Evolutionary conservation across 2,113 vertebrate species (phyloP).

Genomic region (Antechinus flavipes): DNA sequence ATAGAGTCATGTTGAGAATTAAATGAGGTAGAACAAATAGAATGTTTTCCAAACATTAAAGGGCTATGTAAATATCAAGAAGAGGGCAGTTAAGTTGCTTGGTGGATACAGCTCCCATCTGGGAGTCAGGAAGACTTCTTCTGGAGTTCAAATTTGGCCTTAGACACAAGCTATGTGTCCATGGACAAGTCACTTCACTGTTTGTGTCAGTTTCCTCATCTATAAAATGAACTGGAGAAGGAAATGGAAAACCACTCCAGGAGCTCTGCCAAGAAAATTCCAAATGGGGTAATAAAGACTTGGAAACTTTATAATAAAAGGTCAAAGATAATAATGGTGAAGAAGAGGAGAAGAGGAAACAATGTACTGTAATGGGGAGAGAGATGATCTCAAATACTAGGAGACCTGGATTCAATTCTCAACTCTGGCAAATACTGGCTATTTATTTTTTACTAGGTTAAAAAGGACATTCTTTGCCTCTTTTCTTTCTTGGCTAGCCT

Average conservation of each 20-base stretch:
- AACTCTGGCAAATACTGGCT: background rate
- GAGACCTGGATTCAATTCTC: background rate
- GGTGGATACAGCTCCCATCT: too few relatives aligned
- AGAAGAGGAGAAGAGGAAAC: background rate
- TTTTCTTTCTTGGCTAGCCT: too few relatives aligned
- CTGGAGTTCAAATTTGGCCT: too few relatives aligned
- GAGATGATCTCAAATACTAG: background rate
- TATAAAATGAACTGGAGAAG: background rate
- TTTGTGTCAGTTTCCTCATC: background rate
- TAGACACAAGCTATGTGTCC: background rate
- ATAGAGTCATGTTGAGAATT: background rate
- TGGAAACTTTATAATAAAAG: background rate
- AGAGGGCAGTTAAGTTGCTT: too few relatives aligned
- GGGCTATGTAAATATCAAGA: too few relatives aligned
- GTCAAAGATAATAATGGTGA: background rate
- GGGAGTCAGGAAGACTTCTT: too few relatives aligned
- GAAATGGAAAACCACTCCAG: background rate
- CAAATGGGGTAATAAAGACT: background rate
- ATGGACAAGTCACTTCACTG: background rate
- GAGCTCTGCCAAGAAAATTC: background rate
- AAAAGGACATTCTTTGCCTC: too few relatives aligned
- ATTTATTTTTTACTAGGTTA: background rate
- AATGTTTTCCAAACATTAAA: background rate
- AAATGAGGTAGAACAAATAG: background rate
- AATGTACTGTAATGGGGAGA: background rate